Conservation (phyloP, 1,140 invertebrate genomes). For the Oreohelix idahoensis region DNA sequence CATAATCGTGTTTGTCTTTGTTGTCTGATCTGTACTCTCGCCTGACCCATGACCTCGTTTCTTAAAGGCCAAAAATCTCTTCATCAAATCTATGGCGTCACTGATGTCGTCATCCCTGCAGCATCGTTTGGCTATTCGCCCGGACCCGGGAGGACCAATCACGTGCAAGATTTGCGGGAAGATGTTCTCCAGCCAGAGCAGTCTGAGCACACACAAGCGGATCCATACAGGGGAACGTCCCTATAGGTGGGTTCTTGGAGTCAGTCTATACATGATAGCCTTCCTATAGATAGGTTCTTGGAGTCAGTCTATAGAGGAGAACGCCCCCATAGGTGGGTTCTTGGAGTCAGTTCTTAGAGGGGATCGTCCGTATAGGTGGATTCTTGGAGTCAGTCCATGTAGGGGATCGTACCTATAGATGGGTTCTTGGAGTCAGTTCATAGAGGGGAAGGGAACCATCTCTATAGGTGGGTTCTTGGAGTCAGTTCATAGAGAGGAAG, state of each 20-base stretch:
- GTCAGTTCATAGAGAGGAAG: conserved; percentile 57
- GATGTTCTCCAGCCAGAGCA: conserved; percentile 59
- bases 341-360: conserved; percentile 52
- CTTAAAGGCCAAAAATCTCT: conserved; percentile 40
- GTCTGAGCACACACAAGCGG: conserved; percentile 59
- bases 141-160: conserved; percentile 34
- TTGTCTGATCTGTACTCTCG: background rate
- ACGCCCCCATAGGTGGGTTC: conserved; percentile 50
- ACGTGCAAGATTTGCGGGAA: conserved; percentile 64
- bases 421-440: too few relatives aligned
- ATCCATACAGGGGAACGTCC: conserved; percentile 64
- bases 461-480: conserved; percentile 44
- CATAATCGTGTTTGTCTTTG: too few relatives aligned
- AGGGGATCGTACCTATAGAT: too few relatives aligned
- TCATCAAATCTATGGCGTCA: conserved; percentile 42
- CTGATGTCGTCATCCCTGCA: conserved; percentile 44
- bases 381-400: background rate
- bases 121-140: conserved; percentile 42
- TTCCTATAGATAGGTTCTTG: too few relatives aligned
- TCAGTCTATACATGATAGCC: too few relatives aligned
- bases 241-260: conserved; percentile 40
- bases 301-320: conserved; percentile 64
- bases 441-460: conserved; percentile 59
- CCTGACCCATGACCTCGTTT: conserved; percentile 8
- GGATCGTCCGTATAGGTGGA: conserved; percentile 54